Conservation (phyloP, 2,888 invertebrate genomes). For the Napeogenes inachia region DNA sequence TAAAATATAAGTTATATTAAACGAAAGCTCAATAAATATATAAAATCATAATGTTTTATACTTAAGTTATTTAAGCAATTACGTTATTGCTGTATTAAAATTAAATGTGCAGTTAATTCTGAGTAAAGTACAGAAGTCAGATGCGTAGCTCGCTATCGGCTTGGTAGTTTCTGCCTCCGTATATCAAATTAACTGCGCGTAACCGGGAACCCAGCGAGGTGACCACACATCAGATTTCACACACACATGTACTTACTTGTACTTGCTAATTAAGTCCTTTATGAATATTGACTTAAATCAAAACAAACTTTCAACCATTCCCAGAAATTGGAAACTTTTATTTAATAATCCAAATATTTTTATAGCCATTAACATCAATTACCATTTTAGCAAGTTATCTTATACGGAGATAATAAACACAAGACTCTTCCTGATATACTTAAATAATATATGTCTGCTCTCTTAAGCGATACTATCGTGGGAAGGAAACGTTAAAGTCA, state of each 20-base stretch:
- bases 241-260: conserved; percentile 35
- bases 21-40: too few relatives aligned
- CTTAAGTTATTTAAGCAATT: neutral
- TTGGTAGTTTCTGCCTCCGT: conserved; percentile 56
- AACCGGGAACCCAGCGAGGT: conserved; percentile 47
- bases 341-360: conserved; percentile 8
- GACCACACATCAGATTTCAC: conserved; percentile 52
- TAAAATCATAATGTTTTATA: too few relatives aligned
- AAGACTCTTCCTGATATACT: conserved; percentile 34
- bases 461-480: conserved; percentile 63
- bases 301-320: conserved; percentile 18
- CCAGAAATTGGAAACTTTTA: conserved; percentile 13
- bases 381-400: conserved; percentile 16
- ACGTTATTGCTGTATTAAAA: neutral
- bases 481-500: conserved; percentile 61
- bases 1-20: too few relatives aligned
- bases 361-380: conserved; percentile 11
- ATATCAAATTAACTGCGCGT: conserved; percentile 63
- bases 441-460: conserved; percentile 56
- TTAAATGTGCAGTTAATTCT: conserved; percentile 17
- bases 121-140: conserved; percentile 36
- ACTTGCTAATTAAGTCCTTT: conserved; percentile 35
- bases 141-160: conserved; percentile 43
- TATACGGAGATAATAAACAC: conserved; percentile 35
- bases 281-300: conserved; percentile 41